Evolutionary conservation across 2,113 vertebrate species (phyloP).

Genomic region (Numenius arquata): DNA sequence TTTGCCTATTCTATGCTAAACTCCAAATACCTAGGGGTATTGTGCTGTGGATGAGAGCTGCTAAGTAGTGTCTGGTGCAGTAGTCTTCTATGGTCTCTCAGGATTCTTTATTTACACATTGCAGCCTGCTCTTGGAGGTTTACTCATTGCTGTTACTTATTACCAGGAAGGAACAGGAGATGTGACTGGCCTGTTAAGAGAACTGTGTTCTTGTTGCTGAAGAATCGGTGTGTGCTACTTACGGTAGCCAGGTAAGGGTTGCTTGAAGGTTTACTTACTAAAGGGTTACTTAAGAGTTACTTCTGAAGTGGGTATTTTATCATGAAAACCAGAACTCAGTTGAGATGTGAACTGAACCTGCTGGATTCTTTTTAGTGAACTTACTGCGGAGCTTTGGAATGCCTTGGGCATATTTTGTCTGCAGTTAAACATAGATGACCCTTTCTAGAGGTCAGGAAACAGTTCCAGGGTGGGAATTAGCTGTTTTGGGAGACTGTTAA

Average conservation of each 20-base stretch:
- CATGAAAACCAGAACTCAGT: not conserved
- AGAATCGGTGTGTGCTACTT: not conserved
- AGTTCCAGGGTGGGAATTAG: not conserved
- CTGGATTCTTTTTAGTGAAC: not conserved
- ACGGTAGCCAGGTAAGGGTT: not conserved
- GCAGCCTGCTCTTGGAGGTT: not conserved
- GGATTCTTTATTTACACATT: not conserved
- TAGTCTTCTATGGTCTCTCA: not conserved
- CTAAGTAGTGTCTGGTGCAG: not conserved
- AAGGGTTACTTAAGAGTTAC: not conserved
- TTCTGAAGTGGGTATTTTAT: not conserved
- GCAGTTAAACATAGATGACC: slow-evolving; percentile 22
- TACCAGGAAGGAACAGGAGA: not conserved
- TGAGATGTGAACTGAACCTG: not conserved
- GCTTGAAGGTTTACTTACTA: not conserved
- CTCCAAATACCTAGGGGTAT: not conserved
- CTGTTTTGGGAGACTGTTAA: not conserved
- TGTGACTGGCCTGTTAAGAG: not conserved
- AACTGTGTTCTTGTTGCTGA: not conserved
- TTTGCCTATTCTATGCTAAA: not conserved
- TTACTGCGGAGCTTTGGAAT: not conserved
- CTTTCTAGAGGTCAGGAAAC: slow-evolving; percentile 19
- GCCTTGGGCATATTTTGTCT: not conserved
- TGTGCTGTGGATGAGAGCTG: not conserved
- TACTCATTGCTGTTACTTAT: not conserved